A percentile compares a stretch with the other conserved stretches of the same genome.
Conservation (phyloP, 1,140 invertebrate species). For the Drosophila leontia region DNA sequence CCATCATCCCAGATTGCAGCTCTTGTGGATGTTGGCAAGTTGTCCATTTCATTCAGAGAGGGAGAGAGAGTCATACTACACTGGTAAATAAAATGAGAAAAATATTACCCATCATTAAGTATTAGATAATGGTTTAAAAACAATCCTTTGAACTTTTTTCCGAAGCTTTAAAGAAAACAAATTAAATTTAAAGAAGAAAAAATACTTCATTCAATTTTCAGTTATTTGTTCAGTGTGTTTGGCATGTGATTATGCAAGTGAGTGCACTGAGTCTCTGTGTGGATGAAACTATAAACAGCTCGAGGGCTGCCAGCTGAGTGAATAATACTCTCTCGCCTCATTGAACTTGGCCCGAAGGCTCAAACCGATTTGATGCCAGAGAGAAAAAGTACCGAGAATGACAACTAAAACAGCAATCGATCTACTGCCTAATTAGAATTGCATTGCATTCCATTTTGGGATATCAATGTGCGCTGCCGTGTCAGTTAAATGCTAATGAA, state of each 20-base stretch:
- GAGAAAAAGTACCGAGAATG: conserved; percentile 1
- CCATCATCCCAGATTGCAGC: conserved; percentile 30
- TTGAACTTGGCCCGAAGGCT: conserved; percentile 4
- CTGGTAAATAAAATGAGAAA: background rate
- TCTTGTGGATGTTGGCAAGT: conserved; percentile 21
- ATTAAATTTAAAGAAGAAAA: background rate
- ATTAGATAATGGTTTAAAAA: background rate
- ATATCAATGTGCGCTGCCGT: conserved; percentile 27
- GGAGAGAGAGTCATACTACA: background rate
- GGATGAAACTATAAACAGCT: conserved; percentile 10
- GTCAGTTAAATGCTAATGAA: conserved; percentile 70
- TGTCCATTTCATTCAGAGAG: conserved; percentile 26
- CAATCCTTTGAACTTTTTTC: background rate
- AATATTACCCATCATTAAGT: background rate
- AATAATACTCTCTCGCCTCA: conserved; percentile 26
- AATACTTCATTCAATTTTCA: background rate
- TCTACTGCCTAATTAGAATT: conserved; percentile 28
- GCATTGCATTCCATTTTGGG: conserved; percentile 4
- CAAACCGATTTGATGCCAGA: conserved; percentile 1
- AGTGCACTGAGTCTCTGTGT: background rate
- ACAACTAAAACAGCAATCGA: conserved; percentile 33
- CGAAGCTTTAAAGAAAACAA: background rate
- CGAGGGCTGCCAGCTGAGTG: conserved; percentile 30
- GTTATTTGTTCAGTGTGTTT: background rate
- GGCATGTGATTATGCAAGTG: conserved; percentile 34